Percentiles rank a stretch among this genome's conserved stretches.
Evolutionary conservation across 92 coral and sea anemone genomes (phyloP).

Genomic region (Phenganax marumi): DNA sequence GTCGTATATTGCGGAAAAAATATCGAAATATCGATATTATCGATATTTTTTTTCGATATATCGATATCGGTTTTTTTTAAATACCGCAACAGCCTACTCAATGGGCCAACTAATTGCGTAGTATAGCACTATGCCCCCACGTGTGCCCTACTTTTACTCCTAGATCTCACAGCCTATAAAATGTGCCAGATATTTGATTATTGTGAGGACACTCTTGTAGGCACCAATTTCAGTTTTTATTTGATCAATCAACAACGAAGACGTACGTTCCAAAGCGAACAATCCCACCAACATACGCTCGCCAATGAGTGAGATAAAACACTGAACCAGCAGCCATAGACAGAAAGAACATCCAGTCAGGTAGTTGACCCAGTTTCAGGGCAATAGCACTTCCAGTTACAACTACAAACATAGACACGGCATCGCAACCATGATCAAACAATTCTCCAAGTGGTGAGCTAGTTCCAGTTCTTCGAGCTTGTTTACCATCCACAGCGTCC

Average conservation of each 20-base stretch:
- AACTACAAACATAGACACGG: slow-evolving; percentile 74
- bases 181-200: too few relatives aligned
- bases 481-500: slow-evolving; percentile 96
- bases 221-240: not conserved
- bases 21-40: too few relatives aligned
- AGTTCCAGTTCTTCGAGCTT: slow-evolving; percentile 85
- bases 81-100: too few relatives aligned
- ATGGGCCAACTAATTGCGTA: too few relatives aligned
- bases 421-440: slow-evolving; percentile 97
- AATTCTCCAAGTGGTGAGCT: slow-evolving; percentile 93
- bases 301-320: slow-evolving; percentile 96
- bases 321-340: slow-evolving; percentile 59
- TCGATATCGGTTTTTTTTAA: too few relatives aligned
- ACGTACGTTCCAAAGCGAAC: slow-evolving; percentile 91
- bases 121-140: too few relatives aligned
- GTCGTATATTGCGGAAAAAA: too few relatives aligned
- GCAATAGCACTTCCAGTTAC: slow-evolving; percentile 63
- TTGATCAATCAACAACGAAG: not conserved
- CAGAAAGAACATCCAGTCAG: slow-evolving; percentile 78
- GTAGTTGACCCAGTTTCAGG: slow-evolving; percentile 71
- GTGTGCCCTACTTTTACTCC: too few relatives aligned
- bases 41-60: too few relatives aligned
- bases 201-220: not conserved
- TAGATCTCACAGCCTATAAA: too few relatives aligned
- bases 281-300: slow-evolving; percentile 83